A percentile compares a stretch with the other conserved stretches of the same genome.
These are phyloP conservation scores for Amphibalanus amphitrite DNA, from an alignment of 1,140 invertebrate species.

Conservation along the genomic window DNA sequence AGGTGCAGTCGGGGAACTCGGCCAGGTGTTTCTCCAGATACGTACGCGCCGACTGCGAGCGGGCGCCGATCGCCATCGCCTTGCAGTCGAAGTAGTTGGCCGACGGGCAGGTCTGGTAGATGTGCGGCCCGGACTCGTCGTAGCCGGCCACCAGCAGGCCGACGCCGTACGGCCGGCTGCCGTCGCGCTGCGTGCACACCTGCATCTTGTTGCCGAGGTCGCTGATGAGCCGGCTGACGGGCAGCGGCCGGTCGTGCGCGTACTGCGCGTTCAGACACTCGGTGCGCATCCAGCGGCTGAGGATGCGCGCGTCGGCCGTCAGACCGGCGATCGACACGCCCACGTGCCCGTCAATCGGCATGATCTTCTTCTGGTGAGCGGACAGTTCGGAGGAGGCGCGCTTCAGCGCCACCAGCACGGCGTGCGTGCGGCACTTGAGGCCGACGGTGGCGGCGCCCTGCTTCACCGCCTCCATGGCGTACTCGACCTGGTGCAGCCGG, in stretches of 20 bases:
- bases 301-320: conserved; percentile 86
- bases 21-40: conserved; percentile 86
- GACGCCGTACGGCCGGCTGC: conserved; percentile 89
- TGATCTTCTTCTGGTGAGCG: conserved; percentile 93
- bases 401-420: conserved; percentile 88
- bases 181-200: conserved; percentile 90
- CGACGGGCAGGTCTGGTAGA: conserved; percentile 95
- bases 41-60: conserved; percentile 92
- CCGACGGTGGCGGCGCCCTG: conserved; percentile 92
- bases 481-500: conserved; percentile 77
- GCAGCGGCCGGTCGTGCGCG: conserved; percentile 59
- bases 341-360: conserved; percentile 87
- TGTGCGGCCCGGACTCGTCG: conserved; percentile 74
- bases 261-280: conserved; percentile 88
- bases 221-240: conserved; percentile 64
- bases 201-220: conserved; percentile 91
- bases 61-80: conserved; percentile 95
- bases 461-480: conserved; percentile 99
- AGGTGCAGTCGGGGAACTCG: conserved; percentile 45
- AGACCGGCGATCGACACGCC: conserved; percentile 83
- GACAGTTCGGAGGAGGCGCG: conserved; percentile 86
- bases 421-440: conserved; percentile 81
- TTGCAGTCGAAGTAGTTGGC: conserved; percentile 95
- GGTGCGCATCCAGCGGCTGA: conserved; percentile 80
- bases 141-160: conserved; percentile 89